A percentile compares a stretch with the other conserved stretches of the same genome.
Conservation (phyloP, 1,140 invertebrate genomes). For the Wiebesia pumilae region DNA sequence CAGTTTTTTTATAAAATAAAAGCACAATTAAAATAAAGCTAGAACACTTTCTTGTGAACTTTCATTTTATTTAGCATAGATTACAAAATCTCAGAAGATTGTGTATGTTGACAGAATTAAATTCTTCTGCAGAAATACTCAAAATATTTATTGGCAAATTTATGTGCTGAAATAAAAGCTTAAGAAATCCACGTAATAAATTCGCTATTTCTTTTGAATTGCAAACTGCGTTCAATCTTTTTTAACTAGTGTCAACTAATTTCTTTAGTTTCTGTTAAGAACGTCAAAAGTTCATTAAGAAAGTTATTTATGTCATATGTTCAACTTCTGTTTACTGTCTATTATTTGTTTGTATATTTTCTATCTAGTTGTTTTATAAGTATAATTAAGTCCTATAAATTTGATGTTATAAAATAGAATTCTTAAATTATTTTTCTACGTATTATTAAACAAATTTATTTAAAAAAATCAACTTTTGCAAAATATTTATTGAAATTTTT, state of each 20-base stretch:
- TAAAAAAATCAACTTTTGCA: not conserved
- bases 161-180: not conserved
- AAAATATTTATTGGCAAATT: not conserved
- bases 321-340: not conserved
- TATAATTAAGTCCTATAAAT: too few relatives aligned
- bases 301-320: not conserved
- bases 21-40: not conserved
- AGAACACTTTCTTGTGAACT: not conserved
- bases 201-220: not conserved
- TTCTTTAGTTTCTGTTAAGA: not conserved
- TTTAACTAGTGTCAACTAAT: not conserved
- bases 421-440: not conserved
- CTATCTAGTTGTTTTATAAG: too few relatives aligned
- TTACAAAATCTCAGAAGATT: not conserved
- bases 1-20: not conserved
- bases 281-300: not conserved
- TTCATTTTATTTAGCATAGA: constrained; percentile 3
- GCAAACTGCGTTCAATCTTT: not conserved
- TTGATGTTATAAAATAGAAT: too few relatives aligned
- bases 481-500: not conserved
- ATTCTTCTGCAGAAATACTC: not conserved
- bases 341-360: too few relatives aligned
- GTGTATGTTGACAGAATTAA: not conserved
- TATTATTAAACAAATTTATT: not conserved
- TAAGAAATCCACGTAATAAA: not conserved